A percentile compares a stretch with the other conserved stretches of the same genome.
Evolutionary conservation across 2,888 invertebrate species (phyloP).

Genomic region (Mythimna albipuncta): DNA sequence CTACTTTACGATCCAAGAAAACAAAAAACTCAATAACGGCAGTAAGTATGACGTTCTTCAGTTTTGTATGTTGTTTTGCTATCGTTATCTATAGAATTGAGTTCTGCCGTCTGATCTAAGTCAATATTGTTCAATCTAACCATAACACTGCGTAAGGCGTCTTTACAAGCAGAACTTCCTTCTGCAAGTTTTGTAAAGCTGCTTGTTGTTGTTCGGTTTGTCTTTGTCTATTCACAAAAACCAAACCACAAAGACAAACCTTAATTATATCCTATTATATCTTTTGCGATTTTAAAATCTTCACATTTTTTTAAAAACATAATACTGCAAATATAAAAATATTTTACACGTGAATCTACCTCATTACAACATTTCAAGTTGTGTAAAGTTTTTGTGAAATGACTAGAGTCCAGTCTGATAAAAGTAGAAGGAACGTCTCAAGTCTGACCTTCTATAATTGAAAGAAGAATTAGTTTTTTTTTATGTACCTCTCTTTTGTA

Average conservation of each 20-base stretch:
- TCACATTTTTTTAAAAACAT: neutral
- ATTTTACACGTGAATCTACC: neutral
- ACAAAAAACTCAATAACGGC: neutral
- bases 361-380: constrained; percentile 5
- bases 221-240: too few species aligned
- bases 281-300: constrained; percentile 1
- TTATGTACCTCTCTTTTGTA: neutral
- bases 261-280: constrained; percentile 3
- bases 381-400: constrained; percentile 7
- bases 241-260: neutral
- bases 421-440: neutral
- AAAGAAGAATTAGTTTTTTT: too few species aligned
- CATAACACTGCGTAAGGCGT: too few species aligned
- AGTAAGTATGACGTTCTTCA: too few species aligned
- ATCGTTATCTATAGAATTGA: too few species aligned
- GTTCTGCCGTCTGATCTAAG: too few species aligned
- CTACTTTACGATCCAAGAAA: constrained; percentile 3
- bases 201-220: too few species aligned
- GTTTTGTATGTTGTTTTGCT: too few species aligned
- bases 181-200: too few species aligned
- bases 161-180: too few species aligned
- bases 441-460: neutral
- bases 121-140: too few species aligned
- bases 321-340: constrained; percentile 6
- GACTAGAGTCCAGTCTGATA: constrained; percentile 3